phyloP scores from a whole-genome alignment of 2,797 vertebrate species.

The Okamejei kenojei region DNA sequence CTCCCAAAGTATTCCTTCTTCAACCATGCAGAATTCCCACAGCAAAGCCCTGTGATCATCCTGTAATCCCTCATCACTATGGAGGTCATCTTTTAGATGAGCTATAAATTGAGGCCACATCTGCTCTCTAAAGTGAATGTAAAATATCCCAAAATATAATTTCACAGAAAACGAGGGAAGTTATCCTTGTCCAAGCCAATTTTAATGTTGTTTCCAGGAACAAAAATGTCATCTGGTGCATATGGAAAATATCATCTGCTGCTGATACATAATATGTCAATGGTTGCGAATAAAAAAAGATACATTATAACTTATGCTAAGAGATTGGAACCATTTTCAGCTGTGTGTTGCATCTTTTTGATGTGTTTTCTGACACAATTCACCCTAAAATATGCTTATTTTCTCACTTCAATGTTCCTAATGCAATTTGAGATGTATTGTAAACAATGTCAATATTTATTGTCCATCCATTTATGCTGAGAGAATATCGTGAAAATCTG shows the following conservation, averaged over 20 bases:
- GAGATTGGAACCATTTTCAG: too few species aligned
- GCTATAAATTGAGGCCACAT: background rate
- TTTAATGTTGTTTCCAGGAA: background rate
- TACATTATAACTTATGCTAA: background rate
- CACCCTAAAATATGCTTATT: too few species aligned
- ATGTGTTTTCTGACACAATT: too few species aligned
- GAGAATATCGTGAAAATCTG: background rate
- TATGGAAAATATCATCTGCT: background rate
- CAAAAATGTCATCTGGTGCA: background rate
- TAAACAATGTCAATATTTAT: background rate
- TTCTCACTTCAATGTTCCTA: too few species aligned
- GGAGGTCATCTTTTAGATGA: background rate
- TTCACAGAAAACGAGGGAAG: background rate
- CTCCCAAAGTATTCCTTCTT: too few species aligned
- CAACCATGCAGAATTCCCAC: too few species aligned
- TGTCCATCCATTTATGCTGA: background rate
- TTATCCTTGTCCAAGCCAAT: background rate
- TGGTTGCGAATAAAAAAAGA: background rate
- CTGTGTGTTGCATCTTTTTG: too few species aligned
- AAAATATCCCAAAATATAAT: background rate
- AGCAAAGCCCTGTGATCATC: too few species aligned
- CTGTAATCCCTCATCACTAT: background rate
- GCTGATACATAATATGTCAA: background rate
- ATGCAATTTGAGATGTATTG: background rate
- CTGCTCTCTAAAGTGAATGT: background rate